phyloP scores from a whole-genome alignment of 2,888 invertebrate species.

The Parapristionchus giblindavisi region DNA sequence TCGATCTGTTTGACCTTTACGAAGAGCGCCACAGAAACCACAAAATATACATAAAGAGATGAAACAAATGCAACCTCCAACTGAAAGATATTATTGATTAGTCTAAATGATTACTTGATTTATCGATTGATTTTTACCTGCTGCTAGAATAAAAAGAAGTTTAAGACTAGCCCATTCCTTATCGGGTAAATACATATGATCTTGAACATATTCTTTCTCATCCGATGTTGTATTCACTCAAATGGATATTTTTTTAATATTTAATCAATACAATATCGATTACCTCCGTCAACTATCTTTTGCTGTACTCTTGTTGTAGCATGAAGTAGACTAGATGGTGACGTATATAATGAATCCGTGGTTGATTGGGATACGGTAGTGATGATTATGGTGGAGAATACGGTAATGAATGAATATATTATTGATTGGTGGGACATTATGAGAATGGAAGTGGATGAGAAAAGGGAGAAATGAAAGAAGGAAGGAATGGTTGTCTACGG shows the following conservation, averaged over 20 bases:
- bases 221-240: no score
- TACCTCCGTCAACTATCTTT: no score
- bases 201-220: no score
- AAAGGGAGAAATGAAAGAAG: neutral
- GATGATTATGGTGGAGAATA: neutral
- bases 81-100: neutral
- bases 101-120: neutral
- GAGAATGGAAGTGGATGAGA: conserved; percentile 6
- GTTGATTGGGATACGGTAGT: neutral
- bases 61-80: neutral
- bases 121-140: no score
- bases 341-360: no score
- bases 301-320: no score
- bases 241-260: no score
- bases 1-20: neutral
- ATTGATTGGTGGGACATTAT: conserved; percentile 10
- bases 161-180: no score
- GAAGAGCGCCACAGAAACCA: neutral
- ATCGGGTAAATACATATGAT: no score
- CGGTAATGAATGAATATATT: neutral
- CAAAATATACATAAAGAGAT: neutral
- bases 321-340: no score
- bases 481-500: neutral
- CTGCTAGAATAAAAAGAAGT: no score
- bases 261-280: no score